phyloP scores from a whole-genome alignment of 1,140 invertebrate species.

The Galleria mellonella region DNA sequence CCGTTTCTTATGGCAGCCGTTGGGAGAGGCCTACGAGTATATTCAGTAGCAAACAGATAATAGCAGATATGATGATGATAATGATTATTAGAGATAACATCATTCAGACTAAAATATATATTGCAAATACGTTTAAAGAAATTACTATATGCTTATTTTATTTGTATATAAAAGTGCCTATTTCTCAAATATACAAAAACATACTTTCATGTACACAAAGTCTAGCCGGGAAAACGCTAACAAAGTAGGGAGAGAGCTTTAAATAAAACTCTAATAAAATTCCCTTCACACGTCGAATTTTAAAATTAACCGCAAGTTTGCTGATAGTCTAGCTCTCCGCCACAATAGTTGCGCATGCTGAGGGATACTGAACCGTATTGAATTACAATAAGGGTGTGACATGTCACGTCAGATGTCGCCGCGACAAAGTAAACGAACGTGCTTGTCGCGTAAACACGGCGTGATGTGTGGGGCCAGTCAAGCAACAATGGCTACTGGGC shows the following conservation, averaged over 20 bases:
- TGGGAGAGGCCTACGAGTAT: too few species aligned
- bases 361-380: slow-evolving; percentile 17
- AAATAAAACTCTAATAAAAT: slow-evolving; percentile 42
- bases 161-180: too few species aligned
- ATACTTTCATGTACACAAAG: background rate
- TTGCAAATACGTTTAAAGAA: too few species aligned
- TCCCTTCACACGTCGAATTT: slow-evolving; percentile 37
- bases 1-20: too few species aligned
- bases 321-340: slow-evolving; percentile 17
- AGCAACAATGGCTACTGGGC: slow-evolving; percentile 58
- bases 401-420: slow-evolving; percentile 41
- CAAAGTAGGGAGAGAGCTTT: slow-evolving; percentile 17
- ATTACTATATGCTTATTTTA: too few species aligned
- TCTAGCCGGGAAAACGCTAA: background rate
- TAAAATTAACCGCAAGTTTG: slow-evolving; percentile 32
- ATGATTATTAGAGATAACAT: too few species aligned
- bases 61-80: too few species aligned
- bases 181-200: too few species aligned
- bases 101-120: too few species aligned
- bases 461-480: slow-evolving; percentile 57
- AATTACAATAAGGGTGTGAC: slow-evolving; percentile 10
- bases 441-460: slow-evolving; percentile 55
- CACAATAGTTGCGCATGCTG: background rate
- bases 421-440: slow-evolving; percentile 69
- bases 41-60: too few species aligned